Evolutionary conservation across 2,113 vertebrate species (phyloP).

Genomic region (Gadus chalcogrammus): DNA sequence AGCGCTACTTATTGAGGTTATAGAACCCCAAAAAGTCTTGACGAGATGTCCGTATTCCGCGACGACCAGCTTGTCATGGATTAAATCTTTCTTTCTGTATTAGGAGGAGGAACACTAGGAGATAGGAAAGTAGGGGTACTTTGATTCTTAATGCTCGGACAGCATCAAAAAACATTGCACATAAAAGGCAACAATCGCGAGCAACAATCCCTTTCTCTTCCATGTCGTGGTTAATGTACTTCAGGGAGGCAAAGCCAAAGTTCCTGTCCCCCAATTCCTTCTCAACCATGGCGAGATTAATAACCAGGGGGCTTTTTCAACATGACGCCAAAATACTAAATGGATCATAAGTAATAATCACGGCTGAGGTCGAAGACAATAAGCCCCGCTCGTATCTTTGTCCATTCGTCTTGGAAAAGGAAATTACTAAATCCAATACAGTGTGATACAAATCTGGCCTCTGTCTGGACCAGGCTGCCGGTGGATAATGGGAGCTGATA

Average conservation of each 20-base stretch:
- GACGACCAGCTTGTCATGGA: too few relatives aligned
- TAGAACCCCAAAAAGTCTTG: too few relatives aligned
- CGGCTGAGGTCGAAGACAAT: slow-evolving; percentile 62
- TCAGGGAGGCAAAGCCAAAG: too few relatives aligned
- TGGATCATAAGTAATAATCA: slow-evolving; percentile 68
- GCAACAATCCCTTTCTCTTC: too few relatives aligned
- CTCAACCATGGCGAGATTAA: slow-evolving; percentile 32
- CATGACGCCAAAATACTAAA: slow-evolving; percentile 55
- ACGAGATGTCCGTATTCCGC: too few relatives aligned
- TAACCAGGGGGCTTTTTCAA: slow-evolving; percentile 28
- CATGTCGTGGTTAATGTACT: too few relatives aligned
- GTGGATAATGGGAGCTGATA: slow-evolving; percentile 66
- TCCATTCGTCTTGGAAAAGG: slow-evolving; percentile 69
- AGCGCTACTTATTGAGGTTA: too few relatives aligned
- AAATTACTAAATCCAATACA: slow-evolving; percentile 75
- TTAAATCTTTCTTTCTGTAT: background rate
- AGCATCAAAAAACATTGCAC: slow-evolving; percentile 8
- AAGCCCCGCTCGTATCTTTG: slow-evolving; percentile 59
- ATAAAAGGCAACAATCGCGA: slow-evolving; percentile 4
- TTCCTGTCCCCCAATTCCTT: too few relatives aligned
- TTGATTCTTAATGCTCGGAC: background rate
- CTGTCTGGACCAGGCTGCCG: slow-evolving; percentile 50
- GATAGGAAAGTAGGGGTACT: background rate
- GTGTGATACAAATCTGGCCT: slow-evolving; percentile 66
- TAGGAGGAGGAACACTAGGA: background rate